phyloP scores from a whole-genome alignment of 2,797 vertebrate species.

The Enteromius fasciolatus region DNA sequence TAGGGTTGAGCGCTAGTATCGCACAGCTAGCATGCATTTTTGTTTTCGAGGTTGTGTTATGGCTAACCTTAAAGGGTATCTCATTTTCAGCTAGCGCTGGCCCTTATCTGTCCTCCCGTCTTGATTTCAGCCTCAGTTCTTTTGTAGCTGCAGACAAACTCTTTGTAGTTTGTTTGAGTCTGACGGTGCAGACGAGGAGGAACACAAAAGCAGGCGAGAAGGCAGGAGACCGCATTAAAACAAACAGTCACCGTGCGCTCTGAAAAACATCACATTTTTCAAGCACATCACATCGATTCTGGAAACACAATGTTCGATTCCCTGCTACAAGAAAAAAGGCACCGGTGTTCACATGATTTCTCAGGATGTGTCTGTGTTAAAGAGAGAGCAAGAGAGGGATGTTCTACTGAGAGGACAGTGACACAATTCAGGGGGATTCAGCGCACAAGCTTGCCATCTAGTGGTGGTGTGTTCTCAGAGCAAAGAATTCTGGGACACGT shows the following conservation, averaged over 20 bases:
- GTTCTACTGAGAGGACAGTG: background rate
- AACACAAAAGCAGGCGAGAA: conserved; percentile 38
- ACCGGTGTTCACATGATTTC: conserved; percentile 58
- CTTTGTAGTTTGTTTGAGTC: conserved; percentile 16
- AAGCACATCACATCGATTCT: conserved; percentile 66
- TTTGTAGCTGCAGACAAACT: background rate
- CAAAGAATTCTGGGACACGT: conserved; percentile 1
- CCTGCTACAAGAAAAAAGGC: conserved; percentile 66
- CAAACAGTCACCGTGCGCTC: conserved; percentile 66
- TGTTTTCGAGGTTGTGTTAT: background rate
- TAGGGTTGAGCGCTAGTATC: background rate
- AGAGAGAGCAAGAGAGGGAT: conserved; percentile 60
- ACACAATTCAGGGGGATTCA: conserved; percentile 51
- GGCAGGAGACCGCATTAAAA: conserved; percentile 58
- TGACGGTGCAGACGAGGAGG: background rate
- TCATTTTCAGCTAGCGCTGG: background rate
- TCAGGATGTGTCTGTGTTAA: conserved; percentile 63
- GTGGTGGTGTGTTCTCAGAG: conserved; percentile 56
- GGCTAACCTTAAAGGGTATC: background rate
- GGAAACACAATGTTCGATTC: conserved; percentile 70
- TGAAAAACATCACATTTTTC: conserved; percentile 64
- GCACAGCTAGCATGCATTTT: background rate
- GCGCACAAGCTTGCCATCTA: conserved; percentile 79
- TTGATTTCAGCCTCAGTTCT: conserved; percentile 13
- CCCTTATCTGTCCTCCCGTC: background rate